Conservation (phyloP, 2,797 vertebrate species). For the Hapalemur alaotrensis region DNA sequence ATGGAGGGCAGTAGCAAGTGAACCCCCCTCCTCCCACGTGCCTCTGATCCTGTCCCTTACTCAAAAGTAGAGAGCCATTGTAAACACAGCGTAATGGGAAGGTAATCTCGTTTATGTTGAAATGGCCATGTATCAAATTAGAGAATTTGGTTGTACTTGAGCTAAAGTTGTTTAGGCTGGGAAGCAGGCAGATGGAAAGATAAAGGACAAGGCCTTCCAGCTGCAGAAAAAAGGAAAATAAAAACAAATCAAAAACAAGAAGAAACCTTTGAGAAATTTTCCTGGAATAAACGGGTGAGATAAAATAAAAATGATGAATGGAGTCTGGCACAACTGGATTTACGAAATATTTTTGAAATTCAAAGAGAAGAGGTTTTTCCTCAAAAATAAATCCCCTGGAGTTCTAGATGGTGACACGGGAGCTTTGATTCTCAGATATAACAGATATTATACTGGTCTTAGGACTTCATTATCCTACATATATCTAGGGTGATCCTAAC, state of each 20-base stretch:
- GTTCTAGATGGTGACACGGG: background rate
- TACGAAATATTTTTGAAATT: background rate
- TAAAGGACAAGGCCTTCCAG: background rate
- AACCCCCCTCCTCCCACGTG: background rate
- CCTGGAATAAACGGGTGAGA: background rate
- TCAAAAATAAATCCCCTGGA: background rate
- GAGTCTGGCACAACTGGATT: background rate
- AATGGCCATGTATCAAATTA: background rate
- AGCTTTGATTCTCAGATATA: background rate
- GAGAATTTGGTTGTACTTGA: background rate
- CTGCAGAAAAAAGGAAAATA: background rate
- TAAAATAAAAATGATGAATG: background rate
- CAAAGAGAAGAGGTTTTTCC: background rate
- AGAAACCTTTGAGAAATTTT: background rate
- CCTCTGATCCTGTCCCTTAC: background rate
- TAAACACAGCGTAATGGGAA: background rate
- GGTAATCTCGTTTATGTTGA: background rate
- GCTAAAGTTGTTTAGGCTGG: background rate
- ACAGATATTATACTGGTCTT: background rate
- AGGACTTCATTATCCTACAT: background rate
- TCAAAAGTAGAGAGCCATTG: background rate
- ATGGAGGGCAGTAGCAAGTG: fast-evolving
- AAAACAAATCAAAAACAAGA: background rate
- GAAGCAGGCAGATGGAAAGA: background rate
- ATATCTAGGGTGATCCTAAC: background rate